phyloP scores from a whole-genome alignment of 2,113 vertebrate genomes.

The Amphilophus citrinellus region DNA sequence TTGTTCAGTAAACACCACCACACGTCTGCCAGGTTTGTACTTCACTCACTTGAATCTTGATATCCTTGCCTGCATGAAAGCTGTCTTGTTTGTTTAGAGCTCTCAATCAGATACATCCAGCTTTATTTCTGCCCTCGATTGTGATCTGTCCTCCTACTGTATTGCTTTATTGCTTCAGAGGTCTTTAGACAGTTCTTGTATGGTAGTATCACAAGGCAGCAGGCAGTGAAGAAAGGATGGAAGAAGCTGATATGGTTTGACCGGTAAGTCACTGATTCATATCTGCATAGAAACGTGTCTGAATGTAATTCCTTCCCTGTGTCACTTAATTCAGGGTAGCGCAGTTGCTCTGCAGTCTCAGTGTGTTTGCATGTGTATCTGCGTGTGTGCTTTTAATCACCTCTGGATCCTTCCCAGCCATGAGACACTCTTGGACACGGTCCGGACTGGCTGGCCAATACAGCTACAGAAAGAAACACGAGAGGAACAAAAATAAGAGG shows the following conservation, averaged over 20 bases:
- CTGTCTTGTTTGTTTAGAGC: slow-evolving; percentile 43
- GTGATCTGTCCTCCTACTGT: slow-evolving; percentile 31
- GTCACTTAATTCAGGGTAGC: not conserved
- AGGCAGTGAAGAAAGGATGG: not conserved
- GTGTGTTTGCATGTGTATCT: slow-evolving; percentile 17
- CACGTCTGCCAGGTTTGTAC: not conserved
- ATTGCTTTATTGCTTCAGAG: slow-evolving; percentile 3
- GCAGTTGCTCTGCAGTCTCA: not conserved
- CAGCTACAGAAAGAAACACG: slow-evolving; percentile 65
- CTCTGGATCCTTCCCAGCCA: slow-evolving; percentile 85
- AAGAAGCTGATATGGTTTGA: slow-evolving; percentile 10
- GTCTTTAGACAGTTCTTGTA: not conserved
- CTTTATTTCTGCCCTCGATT: slow-evolving; percentile 36
- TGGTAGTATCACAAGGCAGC: not conserved
- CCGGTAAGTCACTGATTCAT: slow-evolving; percentile 12
- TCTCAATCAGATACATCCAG: slow-evolving; percentile 38
- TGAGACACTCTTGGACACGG: slow-evolving; percentile 83
- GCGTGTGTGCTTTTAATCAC: slow-evolving; percentile 59
- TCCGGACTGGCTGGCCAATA: slow-evolving; percentile 84
- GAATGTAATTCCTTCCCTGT: not conserved
- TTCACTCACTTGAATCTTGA: slow-evolving; percentile 17
- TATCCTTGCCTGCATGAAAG: slow-evolving; percentile 4
- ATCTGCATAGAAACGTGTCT: not conserved
- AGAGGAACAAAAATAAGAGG: slow-evolving; percentile 7
- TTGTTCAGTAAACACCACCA: not conserved